Base-by-base conservation (phyloP, 2,113 vertebrate species). In the Epinephelus cyanopodus region DNA sequence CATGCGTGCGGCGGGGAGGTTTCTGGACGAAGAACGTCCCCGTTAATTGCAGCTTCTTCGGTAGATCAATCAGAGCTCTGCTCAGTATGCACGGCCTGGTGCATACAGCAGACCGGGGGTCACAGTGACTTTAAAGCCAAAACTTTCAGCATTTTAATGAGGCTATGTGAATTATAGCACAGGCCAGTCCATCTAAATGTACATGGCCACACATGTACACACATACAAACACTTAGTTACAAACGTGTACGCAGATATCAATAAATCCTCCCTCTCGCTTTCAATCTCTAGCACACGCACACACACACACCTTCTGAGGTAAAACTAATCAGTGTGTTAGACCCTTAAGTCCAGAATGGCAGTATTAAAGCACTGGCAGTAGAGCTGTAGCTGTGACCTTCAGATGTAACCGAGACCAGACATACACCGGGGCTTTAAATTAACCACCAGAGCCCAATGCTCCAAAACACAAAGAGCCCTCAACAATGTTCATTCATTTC, bases 141-240 rank as follows among this genome's bases (percentile, higher is more conserved):
- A 94, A 94, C 91, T 94, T 95, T 92, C 53, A 73, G 86, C 82
- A 92, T 94, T 94, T 94, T 94, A 96, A 96, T 92, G 93, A 95
- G 81, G 68, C 79, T 79, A 84, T 87, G 75, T 83, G 87, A 93
- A 88, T 91, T 92, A 92, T 89, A 81, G 67, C 82, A 71, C 58
- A 33, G 39, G 37, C 71, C 62, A 70, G 66, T 47, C 27, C 18
- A 86, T 81, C 81, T 76, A 85, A 81, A 84, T 77, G 65, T 72
- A 65, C 66, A 73, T 50, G 71, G 57, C 72, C 19, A n/a, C 61
- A 66, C 50, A 63, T 29, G 29, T 53, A 57, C 53, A 33, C 25
- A 29, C 6, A 14, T 11, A 42, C 14, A 82, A 63, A 63, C 25
- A 56, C 62, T 81, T 48, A 19, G 14, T 77, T 7, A 42, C 48